Evolutionary conservation across 2,113 vertebrate species (phyloP), one percentile per base, ranked within the genome.

Genomic region (Petaurus breviceps): DNA sequence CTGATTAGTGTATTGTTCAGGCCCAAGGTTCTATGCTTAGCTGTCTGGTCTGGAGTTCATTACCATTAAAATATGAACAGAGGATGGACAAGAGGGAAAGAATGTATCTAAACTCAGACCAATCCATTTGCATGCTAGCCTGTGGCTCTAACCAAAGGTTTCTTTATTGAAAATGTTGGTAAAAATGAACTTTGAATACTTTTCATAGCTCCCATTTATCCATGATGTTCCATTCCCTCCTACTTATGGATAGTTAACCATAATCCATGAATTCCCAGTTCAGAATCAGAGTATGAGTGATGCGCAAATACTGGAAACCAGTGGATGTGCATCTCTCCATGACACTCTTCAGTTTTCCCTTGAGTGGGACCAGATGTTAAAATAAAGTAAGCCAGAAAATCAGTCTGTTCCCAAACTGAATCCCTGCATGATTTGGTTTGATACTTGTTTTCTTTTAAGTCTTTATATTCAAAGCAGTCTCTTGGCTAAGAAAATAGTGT

Each of bases 381-480:
- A 22, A 2, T 43, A 7, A n/a, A 52, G 10, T 61, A 77, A 77
- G 37, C 16, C 31, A 55, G 90, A 31, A 26, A 19, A 8, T 2
- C 0, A 23, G 1, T 0, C 0, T 16, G 25, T 37, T 91, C 50
- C 28, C 47, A 24, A 0, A 51, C 46, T 54, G 37, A 57, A 53
- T 92, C 93, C 46, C 92, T 61, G 6, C 37, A 31, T 77, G 37
- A 84, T 84, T 77, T 84, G 43, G 68, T 84, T 84, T 43, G n/a
- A 84, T 84, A 84, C 37, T 95, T 25, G 12, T 28, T 92, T 46
- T n/a, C 28, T 68, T 95, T 91, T 10, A 94, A 91, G 90, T 57
- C 51, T 46, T 0, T 1, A 47, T 52, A 95, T 90, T 94, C 68
- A 43, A 57, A 92, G 47, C 43, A 47, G 1, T 77, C 50, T 46